A percentile compares a stretch with the other conserved stretches of the same genome.
Conservation (phyloP, 2,113 vertebrate genomes). For the Gallinago media region DNA sequence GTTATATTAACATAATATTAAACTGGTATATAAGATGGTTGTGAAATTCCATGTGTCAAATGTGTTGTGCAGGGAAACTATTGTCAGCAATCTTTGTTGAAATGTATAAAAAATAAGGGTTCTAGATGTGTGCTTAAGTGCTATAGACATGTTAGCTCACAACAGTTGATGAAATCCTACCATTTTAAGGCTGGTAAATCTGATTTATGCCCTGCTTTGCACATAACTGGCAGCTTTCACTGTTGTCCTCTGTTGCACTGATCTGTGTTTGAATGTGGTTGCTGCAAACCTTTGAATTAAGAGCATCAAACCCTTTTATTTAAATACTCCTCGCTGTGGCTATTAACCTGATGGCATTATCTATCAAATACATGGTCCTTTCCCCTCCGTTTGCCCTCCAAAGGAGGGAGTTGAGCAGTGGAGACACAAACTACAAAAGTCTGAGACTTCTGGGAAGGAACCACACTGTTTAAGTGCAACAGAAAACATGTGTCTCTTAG, state of each 20-base stretch:
- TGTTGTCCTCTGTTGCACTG: constrained; percentile 14
- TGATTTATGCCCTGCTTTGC: constrained; percentile 43
- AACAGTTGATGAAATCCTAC: neutral
- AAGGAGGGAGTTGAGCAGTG: neutral
- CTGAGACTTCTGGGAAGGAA: neutral
- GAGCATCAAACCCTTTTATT: neutral
- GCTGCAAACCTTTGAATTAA: neutral
- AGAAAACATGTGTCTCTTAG: neutral
- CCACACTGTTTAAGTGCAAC: neutral
- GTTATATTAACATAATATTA: constrained; percentile 65
- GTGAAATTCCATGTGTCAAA: constrained; percentile 21
- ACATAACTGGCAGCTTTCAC: constrained; percentile 35
- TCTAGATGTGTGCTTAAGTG: neutral
- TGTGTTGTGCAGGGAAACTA: neutral
- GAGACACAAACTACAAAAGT: neutral
- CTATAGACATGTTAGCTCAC: constrained; percentile 28
- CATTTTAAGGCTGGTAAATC: constrained; percentile 2
- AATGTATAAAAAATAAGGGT: neutral
- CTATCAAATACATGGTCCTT: neutral
- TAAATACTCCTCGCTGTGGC: neutral
- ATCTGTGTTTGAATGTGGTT: constrained; percentile 22
- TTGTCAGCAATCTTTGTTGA: neutral
- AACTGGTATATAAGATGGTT: constrained; percentile 11
- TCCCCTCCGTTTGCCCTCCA: neutral
- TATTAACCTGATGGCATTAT: fast-evolving